phyloP scores from a whole-genome alignment of 1,140 invertebrate genomes.

The Araneus ventricosus region DNA sequence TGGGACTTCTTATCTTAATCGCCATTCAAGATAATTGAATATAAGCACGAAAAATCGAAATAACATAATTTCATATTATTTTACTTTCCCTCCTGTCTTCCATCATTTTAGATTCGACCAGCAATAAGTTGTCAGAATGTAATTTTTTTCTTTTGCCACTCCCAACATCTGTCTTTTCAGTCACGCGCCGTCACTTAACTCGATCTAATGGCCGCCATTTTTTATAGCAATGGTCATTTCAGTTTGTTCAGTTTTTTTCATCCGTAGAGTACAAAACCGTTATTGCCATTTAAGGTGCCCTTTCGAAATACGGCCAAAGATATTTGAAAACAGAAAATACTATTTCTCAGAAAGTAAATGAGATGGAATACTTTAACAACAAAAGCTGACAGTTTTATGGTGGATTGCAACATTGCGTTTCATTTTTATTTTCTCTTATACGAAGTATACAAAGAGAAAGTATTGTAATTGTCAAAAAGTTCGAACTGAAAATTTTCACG shows the following conservation, averaged over 20 bases:
- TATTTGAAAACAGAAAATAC: neutral
- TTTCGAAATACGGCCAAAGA: neutral
- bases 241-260: neutral
- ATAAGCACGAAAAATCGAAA: neutral
- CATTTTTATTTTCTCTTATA: neutral
- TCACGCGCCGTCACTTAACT: neutral
- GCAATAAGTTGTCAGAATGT: neutral
- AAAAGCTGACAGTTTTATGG: neutral
- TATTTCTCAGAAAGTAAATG: neutral
- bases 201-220: neutral
- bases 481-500: no score
- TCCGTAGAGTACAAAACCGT: neutral
- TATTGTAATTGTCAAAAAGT: no score
- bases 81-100: neutral
- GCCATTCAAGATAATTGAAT: neutral
- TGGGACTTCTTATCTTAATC: neutral
- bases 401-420: neutral
- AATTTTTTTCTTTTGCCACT: neutral
- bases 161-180: neutral
- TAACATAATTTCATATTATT: neutral
- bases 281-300: neutral
- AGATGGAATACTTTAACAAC: neutral
- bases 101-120: neutral
- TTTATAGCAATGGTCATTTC: neutral
- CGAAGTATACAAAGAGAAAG: no score